These are phyloP conservation scores for Harpagoxenus sublaevis DNA, from an alignment of 2,888 invertebrate species.

Conservation along the genomic window DNA sequence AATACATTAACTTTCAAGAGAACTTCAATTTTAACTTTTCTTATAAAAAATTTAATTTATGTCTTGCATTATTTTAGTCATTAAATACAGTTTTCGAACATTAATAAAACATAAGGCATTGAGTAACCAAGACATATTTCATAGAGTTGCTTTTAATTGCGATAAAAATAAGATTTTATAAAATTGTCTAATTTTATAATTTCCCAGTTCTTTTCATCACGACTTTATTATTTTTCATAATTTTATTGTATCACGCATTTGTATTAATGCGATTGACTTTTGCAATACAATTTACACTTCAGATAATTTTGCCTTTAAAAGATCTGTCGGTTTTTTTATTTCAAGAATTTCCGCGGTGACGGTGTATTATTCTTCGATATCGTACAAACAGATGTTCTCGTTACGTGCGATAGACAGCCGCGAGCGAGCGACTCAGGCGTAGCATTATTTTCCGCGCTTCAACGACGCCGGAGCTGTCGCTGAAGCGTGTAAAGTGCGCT, in stretches of 20 bases:
- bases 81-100: neutral
- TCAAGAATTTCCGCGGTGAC: constrained; percentile 5
- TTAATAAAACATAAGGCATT: neutral
- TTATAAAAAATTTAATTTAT: neutral
- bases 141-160: neutral
- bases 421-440: constrained; percentile 57
- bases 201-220: neutral
- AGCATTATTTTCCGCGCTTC: constrained; percentile 69
- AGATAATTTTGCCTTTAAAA: neutral
- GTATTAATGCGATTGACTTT: neutral
- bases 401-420: constrained; percentile 42
- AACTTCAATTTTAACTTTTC: neutral
- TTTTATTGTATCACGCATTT: neutral
- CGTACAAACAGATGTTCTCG: constrained; percentile 56
- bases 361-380: constrained; percentile 13
- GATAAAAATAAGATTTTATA: neutral
- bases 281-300: neutral
- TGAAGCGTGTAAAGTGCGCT: constrained; percentile 68
- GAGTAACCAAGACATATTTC: neutral
- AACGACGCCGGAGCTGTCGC: constrained; percentile 45
- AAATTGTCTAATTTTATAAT: neutral
- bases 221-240: neutral
- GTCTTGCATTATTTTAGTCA: neutral
- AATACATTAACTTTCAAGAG: constrained; percentile 1
- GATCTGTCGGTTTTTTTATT: neutral